Conservation (phyloP, 2,113 vertebrate genomes). For the Grallaria varia region DNA sequence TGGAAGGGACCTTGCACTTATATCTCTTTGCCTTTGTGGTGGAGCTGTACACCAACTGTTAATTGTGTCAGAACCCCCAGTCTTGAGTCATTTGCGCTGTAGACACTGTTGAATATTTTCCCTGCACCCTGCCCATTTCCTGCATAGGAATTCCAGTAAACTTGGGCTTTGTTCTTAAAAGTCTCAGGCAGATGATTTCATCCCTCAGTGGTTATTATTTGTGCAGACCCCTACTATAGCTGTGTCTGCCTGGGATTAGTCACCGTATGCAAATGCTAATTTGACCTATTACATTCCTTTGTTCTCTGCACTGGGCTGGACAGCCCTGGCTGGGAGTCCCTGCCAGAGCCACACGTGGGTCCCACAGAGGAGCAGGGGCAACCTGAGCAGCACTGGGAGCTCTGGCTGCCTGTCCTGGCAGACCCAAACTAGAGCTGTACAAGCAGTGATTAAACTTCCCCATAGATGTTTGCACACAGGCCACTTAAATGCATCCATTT, state of each 20-base stretch:
- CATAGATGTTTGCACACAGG: background rate
- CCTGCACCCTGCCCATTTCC: background rate
- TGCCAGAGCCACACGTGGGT: accelerated
- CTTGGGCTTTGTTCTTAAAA: background rate
- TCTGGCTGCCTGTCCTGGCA: background rate
- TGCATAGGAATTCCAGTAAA: background rate
- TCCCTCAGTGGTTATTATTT: background rate
- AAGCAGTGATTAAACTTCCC: background rate
- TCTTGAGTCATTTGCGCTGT: background rate
- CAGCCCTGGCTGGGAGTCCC: background rate
- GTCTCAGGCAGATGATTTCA: constrained; percentile 38
- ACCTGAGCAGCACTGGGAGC: no score
- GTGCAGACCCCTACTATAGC: background rate
- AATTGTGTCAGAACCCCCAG: accelerated
- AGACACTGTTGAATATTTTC: background rate
- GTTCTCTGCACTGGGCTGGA: background rate
- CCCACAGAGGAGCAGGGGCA: background rate
- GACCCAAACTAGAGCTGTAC: background rate
- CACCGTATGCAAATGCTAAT: background rate
- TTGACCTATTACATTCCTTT: background rate
- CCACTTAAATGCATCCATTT: background rate
- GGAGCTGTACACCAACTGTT: background rate
- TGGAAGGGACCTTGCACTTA: background rate
- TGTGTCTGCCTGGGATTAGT: constrained; percentile 23
- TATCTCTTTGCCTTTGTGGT: background rate